Evolutionary conservation across 2,113 vertebrate genomes (phyloP), one percentile per base, ranked within the genome.

Genomic region (Gracilinanus agilis): DNA sequence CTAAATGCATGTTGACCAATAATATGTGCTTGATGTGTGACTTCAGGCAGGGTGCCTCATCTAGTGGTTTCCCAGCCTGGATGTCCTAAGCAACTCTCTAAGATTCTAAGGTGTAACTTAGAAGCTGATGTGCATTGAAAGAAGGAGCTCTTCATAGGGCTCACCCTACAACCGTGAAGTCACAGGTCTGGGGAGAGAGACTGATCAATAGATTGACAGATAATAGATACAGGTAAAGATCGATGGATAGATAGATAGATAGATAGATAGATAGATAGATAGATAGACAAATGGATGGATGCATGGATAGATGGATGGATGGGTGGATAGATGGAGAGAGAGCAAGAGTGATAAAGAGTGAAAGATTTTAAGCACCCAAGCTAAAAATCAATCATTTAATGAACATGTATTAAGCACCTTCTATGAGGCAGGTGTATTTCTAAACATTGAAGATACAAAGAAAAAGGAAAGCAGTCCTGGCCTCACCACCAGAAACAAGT

Each of bases 201-300:
- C 49, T 49, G 55, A 21, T 49, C 49, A 49, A 49, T 3, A 55
- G 55, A 55, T 4, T 19, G 55, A 55, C 3, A 55, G 12, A 55
- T 3, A 56, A 75, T 1, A 4, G 29, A 75, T 34, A 19, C 10
- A 67, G 49, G 49, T 49, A 55, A 16, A 55, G 55, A 21, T n/a
- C n/a, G n/a, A n/a, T 3, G 21, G 55, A 21, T 4, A 55, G 55
- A 55, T 23, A 55, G 1, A 55, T 3, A 56, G 61, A 75, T 1
- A 4, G 29, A 75, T 34, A 19, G 10, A 67, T 27, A 25, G 24
- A 58, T 25, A 8, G 9, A 61, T 29, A 29, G 61, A n/a, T 6
- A 1, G 10, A 75, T 5, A 34, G 61, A 61, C 12, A 1, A 0
- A 75, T 34, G 3, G 3, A n/a, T 6, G n/a, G 10, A 8, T 1